phyloP scores from a whole-genome alignment of 2,797 vertebrate species.

The Pipistrellus pygmaeus region DNA sequence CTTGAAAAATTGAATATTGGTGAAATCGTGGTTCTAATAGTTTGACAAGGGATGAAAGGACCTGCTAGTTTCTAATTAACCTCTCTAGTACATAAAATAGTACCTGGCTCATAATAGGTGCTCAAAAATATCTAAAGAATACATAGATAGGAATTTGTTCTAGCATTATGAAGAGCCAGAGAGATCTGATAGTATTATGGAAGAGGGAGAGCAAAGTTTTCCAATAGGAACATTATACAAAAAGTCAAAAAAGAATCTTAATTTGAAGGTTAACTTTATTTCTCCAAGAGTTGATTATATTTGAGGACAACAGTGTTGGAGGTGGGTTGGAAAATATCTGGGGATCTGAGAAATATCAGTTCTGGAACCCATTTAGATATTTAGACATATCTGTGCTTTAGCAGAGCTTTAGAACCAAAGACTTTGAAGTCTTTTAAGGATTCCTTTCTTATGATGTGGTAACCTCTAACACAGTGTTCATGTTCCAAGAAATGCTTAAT shows the following conservation, averaged over 20 bases:
- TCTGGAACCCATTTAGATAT: background rate
- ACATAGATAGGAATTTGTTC: background rate
- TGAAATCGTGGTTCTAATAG: background rate
- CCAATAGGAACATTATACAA: background rate
- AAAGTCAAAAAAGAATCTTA: background rate
- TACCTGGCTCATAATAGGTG: background rate
- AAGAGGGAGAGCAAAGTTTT: background rate
- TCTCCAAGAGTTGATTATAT: background rate
- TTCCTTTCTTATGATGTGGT: conserved; percentile 55
- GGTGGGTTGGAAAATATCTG: background rate
- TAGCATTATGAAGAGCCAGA: background rate
- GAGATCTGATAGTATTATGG: background rate
- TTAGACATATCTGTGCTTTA: background rate
- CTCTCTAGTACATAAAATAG: background rate
- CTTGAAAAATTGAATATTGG: background rate
- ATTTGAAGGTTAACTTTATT: background rate
- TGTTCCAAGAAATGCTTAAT: conserved; percentile 81
- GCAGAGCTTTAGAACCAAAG: conserved; percentile 40
- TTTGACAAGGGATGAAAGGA: background rate
- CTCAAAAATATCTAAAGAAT: background rate
- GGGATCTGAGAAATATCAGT: background rate
- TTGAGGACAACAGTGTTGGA: background rate
- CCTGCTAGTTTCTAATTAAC: background rate
- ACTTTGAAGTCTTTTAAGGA: conserved; percentile 58
- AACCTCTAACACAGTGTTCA: conserved; percentile 72